Percentiles rank a stretch among this genome's conserved stretches.
Evolutionary conservation across 2,797 vertebrate genomes (phyloP).

Genomic region (Premnoplex brunnescens): DNA sequence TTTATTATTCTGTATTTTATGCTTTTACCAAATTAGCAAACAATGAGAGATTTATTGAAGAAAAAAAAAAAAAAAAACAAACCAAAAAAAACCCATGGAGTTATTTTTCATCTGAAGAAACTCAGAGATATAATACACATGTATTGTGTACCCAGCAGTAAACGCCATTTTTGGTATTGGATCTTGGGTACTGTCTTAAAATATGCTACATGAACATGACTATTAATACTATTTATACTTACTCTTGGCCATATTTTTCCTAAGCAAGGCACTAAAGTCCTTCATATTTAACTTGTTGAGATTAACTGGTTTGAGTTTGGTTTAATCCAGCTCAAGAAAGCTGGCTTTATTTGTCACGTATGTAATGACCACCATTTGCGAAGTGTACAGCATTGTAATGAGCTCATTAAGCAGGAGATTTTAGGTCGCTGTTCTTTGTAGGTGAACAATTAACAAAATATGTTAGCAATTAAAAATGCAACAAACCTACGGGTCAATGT

Average conservation of each 20-base stretch:
- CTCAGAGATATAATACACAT: not conserved
- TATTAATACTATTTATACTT: not conserved
- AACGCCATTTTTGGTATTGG: not conserved
- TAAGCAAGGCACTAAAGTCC: not conserved
- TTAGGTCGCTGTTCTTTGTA: conserved; percentile 27
- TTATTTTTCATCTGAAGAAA: not conserved
- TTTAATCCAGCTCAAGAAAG: conserved; percentile 52
- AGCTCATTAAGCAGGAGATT: conserved; percentile 58
- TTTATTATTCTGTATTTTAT: not conserved
- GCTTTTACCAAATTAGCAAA: not conserved
- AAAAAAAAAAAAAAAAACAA: not conserved
- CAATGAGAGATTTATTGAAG: not conserved
- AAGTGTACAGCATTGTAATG: conserved; percentile 56
- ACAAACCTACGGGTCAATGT: conserved; percentile 33
- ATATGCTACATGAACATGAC: not conserved
- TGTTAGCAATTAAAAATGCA: conserved; percentile 56
- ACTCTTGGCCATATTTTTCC: not conserved
- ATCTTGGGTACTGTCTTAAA: not conserved
- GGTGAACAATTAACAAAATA: conserved; percentile 68
- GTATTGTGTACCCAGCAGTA: not conserved
- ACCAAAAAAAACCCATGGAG: not conserved
- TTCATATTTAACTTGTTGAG: not conserved
- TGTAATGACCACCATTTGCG: conserved; percentile 20
- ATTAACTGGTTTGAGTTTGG: conserved; percentile 47
- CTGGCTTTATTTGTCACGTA: conserved; percentile 14